phyloP scores from a whole-genome alignment of 2,797 vertebrate genomes.

The Chromobotia macracanthus region DNA sequence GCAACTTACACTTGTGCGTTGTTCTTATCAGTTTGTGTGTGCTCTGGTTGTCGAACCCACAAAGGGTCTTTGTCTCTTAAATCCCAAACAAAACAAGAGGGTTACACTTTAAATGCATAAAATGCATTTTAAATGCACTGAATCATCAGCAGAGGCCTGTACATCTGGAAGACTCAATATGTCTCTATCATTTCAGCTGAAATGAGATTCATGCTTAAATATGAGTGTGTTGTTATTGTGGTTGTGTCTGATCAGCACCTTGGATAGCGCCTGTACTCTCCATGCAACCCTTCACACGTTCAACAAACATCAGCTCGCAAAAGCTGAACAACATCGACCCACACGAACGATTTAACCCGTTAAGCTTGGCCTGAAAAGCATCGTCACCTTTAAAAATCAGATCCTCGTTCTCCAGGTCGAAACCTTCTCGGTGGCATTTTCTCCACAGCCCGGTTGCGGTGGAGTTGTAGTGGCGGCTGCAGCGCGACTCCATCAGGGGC shows the following conservation, averaged over 20 bases:
- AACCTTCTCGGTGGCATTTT: constrained; percentile 86
- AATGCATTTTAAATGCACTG: neutral
- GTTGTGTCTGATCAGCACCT: constrained; percentile 72
- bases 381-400: constrained; percentile 86
- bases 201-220: constrained; percentile 52
- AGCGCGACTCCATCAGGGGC: constrained; percentile 85
- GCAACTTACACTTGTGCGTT: neutral
- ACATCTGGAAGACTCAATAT: neutral
- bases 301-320: neutral
- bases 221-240: neutral
- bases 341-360: neutral
- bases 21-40: neutral
- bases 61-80: neutral
- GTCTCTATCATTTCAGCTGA: constrained; percentile 29
- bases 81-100: no score
- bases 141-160: neutral
- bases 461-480: constrained; percentile 90
- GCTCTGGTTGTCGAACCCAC: neutral
- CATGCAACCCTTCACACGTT: neutral
- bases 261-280: constrained; percentile 70
- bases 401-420: constrained; percentile 88
- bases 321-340: neutral
- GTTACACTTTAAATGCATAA: neutral
- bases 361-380: neutral
- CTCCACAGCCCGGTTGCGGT: constrained; percentile 89